Evolutionary conservation across 2,113 vertebrate species (phyloP).

Genomic region (Nothobranchius kuhntae): DNA sequence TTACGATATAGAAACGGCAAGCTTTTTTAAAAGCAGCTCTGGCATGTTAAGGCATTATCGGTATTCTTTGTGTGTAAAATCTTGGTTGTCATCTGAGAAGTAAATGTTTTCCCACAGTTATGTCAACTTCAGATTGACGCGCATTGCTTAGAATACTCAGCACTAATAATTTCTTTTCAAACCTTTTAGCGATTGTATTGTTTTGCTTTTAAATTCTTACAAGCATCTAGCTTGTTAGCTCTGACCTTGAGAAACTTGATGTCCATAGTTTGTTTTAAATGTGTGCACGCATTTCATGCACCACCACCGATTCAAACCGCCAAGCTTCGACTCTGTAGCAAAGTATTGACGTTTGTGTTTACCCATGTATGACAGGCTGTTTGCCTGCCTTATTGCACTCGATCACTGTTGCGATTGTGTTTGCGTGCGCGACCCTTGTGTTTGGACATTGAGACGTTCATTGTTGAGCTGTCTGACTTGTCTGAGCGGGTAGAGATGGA

Average conservation of each 20-base stretch:
- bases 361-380: conserved; percentile 15
- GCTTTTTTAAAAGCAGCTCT: too few relatives aligned
- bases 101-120: not conserved
- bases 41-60: not conserved
- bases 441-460: conserved; percentile 61
- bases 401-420: conserved; percentile 35
- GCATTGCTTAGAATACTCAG: not conserved
- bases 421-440: conserved; percentile 4
- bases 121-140: not conserved
- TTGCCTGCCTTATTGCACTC: conserved; percentile 32
- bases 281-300: not conserved
- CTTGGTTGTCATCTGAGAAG: conserved; percentile 10
- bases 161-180: conserved; percentile 3
- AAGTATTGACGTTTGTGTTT: conserved; percentile 43
- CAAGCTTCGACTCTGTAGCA: conserved; percentile 8
- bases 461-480: conserved; percentile 68
- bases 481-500: conserved; percentile 55
- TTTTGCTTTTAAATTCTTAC: conserved; percentile 16
- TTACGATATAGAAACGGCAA: too few relatives aligned
- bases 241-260: conserved; percentile 6
- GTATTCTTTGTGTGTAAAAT: conserved; percentile 1
- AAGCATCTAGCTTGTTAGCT: not conserved
- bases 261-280: conserved; percentile 1
- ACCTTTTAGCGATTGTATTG: conserved; percentile 10
- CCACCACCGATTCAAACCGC: conserved; percentile 17